Conservation (phyloP, 2,113 vertebrate genomes). For the Phyllopteryx taeniolatus region DNA sequence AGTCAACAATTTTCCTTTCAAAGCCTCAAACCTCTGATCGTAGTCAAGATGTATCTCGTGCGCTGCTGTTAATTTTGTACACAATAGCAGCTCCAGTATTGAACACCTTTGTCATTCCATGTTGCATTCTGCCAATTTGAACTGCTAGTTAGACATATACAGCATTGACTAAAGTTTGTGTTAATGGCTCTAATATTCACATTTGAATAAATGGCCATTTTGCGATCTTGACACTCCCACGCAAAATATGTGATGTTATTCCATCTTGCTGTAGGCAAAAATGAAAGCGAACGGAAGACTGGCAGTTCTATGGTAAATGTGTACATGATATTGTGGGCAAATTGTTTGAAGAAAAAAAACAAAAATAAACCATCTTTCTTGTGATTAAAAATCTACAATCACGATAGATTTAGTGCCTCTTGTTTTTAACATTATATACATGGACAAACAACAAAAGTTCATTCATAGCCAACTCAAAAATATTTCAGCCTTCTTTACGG, state of each 20-base stretch:
- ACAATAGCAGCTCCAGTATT: background rate
- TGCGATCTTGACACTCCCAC: constrained; percentile 56
- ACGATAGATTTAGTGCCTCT: constrained; percentile 52
- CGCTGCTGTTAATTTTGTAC: background rate
- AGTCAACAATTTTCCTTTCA: constrained; percentile 33
- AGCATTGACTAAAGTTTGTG: constrained; percentile 37
- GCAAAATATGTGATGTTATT: constrained; percentile 81
- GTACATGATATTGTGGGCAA: constrained; percentile 73
- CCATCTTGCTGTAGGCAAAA: constrained; percentile 82
- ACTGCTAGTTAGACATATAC: constrained; percentile 25
- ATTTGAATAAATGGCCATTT: constrained; percentile 81
- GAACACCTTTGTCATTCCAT: background rate
- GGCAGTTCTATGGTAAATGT: constrained; percentile 83
- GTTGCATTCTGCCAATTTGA: background rate
- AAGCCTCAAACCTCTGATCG: background rate
- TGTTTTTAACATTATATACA: constrained; percentile 42
- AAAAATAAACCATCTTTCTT: constrained; percentile 25
- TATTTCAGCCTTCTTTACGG: constrained; percentile 70
- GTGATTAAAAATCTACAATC: constrained; percentile 69
- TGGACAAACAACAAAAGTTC: constrained; percentile 23
- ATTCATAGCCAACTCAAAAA: constrained; percentile 50
- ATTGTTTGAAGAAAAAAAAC: constrained; percentile 75
- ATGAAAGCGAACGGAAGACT: constrained; percentile 85
- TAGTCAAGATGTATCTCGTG: background rate
- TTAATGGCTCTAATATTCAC: constrained; percentile 92